Percentiles rank a stretch among this genome's conserved stretches.
These are phyloP conservation scores for Odontocerum albicorne DNA, from an alignment of 2,888 invertebrate genomes.

Conservation along the genomic window DNA sequence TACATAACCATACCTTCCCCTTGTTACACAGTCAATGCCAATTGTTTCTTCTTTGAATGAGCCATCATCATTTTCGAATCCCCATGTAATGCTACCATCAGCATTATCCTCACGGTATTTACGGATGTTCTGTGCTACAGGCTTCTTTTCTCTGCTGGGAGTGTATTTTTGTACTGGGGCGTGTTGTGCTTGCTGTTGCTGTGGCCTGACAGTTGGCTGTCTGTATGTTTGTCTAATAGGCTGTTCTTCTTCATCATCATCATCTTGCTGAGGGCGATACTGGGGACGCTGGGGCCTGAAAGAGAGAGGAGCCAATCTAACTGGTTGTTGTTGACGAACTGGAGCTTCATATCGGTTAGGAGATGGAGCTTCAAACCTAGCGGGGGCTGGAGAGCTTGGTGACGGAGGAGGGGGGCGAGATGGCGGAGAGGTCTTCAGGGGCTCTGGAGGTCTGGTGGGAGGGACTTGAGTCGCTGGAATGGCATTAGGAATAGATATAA, in stretches of 20 bases:
- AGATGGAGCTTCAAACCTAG: slow-evolving; percentile 25
- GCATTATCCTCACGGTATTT: slow-evolving; percentile 78
- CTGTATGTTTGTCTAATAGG: slow-evolving; percentile 53
- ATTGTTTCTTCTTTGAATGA: slow-evolving; percentile 84
- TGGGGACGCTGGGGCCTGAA: slow-evolving; percentile 54
- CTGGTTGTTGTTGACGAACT: slow-evolving; percentile 48
- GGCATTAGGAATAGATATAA: slow-evolving; percentile 52
- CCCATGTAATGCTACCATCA: slow-evolving; percentile 85
- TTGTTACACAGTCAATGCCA: slow-evolving; percentile 74
- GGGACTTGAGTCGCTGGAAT: slow-evolving; percentile 40
- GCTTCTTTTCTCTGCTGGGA: slow-evolving; percentile 60
- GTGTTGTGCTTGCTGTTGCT: slow-evolving; percentile 41
- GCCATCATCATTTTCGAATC: slow-evolving; percentile 86
- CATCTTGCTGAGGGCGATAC: slow-evolving; percentile 42
- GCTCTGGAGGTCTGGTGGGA: slow-evolving; percentile 44
- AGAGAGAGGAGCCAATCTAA: slow-evolving; percentile 52
- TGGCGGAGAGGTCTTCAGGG: slow-evolving; percentile 41
- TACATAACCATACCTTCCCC: slow-evolving; percentile 81
- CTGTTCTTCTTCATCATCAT: slow-evolving; percentile 48
- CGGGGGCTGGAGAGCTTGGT: slow-evolving; percentile 41
- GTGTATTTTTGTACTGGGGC: slow-evolving; percentile 50
- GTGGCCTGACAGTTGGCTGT: slow-evolving; percentile 42
- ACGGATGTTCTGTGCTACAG: slow-evolving; percentile 70
- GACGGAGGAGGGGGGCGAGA: slow-evolving; percentile 42
- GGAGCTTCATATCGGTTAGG: slow-evolving; percentile 29